A percentile compares a stretch with the other conserved stretches of the same genome.
Conservation (phyloP, 23 tunicate genomes). For the Styela plicata region DNA sequence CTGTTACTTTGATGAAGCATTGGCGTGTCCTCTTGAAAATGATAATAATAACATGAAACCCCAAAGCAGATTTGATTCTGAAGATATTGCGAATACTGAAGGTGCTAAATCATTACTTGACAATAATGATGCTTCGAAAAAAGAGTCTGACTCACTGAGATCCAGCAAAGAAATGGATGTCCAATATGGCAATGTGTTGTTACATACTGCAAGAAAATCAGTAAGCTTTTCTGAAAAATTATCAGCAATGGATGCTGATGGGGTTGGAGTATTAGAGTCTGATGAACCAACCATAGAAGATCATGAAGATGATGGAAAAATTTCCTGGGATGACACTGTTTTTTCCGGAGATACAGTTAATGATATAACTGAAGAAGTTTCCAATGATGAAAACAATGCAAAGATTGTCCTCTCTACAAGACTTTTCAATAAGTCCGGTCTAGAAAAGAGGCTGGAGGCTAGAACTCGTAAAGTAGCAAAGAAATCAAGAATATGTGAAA, state of each 20-base stretch:
- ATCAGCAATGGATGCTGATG: neutral
- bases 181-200: neutral
- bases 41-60: neutral
- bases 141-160: neutral
- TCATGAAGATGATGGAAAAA: neutral
- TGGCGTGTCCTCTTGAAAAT: neutral
- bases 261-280: too few species aligned
- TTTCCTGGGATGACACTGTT: too few species aligned
- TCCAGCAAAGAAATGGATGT: neutral
- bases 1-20: neutral
- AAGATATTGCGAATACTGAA: neutral
- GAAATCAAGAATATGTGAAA: neutral
- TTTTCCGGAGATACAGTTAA: neutral
- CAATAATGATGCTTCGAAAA: neutral
- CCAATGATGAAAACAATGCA: neutral
- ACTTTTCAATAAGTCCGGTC: neutral
- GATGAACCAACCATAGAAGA: neutral
- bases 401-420: neutral
- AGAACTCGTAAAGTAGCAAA: neutral
- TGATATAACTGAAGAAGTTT: neutral
- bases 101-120: neutral
- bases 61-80: neutral
- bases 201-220: neutral
- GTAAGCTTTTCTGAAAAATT: neutral
- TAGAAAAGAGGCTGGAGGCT: too few species aligned